Evolutionary conservation across 1,140 invertebrate species (phyloP).

Genomic region (Bombyx mori): DNA sequence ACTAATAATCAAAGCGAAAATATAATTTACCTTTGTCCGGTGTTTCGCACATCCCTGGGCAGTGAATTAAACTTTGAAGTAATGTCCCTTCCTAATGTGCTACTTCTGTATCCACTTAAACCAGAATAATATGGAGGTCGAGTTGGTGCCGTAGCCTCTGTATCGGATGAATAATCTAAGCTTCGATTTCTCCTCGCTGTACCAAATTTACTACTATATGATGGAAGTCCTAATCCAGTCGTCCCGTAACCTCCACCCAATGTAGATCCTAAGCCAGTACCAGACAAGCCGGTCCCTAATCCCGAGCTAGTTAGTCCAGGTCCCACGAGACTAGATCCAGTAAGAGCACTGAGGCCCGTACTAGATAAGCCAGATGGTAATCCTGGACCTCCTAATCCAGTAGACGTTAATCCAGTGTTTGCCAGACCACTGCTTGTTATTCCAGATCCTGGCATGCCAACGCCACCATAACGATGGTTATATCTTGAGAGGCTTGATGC

Average conservation of each 20-base stretch:
- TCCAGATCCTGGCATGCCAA: slow-evolving; percentile 52
- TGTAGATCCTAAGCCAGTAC: slow-evolving; percentile 48
- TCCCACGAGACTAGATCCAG: slow-evolving; percentile 55
- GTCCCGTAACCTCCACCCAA: slow-evolving; percentile 71
- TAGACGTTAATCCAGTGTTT: slow-evolving; percentile 34
- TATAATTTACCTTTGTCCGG: slow-evolving; percentile 58
- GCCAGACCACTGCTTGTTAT: slow-evolving; percentile 42
- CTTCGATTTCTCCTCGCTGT: slow-evolving; percentile 79
- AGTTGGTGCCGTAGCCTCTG: slow-evolving; percentile 88
- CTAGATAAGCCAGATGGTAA: slow-evolving; percentile 52
- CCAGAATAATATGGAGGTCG: slow-evolving; percentile 82
- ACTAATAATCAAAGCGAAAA: slow-evolving; percentile 3
- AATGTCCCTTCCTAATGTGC: slow-evolving; percentile 70
- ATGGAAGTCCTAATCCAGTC: slow-evolving; percentile 55
- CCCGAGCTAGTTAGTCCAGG: slow-evolving; percentile 52
- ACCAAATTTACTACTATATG: slow-evolving; percentile 58
- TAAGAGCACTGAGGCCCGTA: slow-evolving; percentile 49
- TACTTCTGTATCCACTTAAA: slow-evolving; percentile 60
- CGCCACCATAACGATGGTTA: slow-evolving; percentile 54
- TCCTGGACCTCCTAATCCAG: slow-evolving; percentile 38
- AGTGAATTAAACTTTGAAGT: slow-evolving; percentile 81
- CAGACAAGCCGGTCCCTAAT: slow-evolving; percentile 43
- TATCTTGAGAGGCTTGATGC: slow-evolving; percentile 56
- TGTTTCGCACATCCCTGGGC: slow-evolving; percentile 79
- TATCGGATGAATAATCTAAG: slow-evolving; percentile 93